phyloP scores from a whole-genome alignment of 2,888 invertebrate genomes.

The Anoplius nigerrimus region DNA sequence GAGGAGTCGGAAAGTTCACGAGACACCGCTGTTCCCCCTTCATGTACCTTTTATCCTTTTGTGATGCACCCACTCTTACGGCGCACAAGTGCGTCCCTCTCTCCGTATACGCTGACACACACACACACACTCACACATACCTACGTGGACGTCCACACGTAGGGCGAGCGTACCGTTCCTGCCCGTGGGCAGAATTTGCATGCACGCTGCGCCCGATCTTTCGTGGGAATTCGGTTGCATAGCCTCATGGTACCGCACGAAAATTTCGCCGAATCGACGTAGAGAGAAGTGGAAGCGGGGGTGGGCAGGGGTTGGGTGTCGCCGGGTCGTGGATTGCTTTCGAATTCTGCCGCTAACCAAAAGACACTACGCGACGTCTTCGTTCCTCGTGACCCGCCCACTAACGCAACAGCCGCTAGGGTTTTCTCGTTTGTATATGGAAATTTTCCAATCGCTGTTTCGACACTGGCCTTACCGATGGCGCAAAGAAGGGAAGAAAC shows the following conservation, averaged over 20 bases:
- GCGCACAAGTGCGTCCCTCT: not conserved
- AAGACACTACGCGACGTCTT: slow-evolving; percentile 6
- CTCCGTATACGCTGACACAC: slow-evolving; percentile 8
- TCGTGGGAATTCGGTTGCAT: slow-evolving; percentile 36
- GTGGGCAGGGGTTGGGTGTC: slow-evolving; percentile 11
- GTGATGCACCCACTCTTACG: not conserved
- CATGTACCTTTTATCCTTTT: not conserved
- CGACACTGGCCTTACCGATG: slow-evolving; percentile 3
- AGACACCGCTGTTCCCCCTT: slow-evolving; percentile 22
- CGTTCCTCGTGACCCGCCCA: slow-evolving; percentile 14
- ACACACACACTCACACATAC: slow-evolving; percentile 14
- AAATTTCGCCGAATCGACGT: too few relatives aligned
- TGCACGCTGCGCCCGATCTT: slow-evolving; percentile 36
- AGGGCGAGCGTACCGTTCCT: not conserved
- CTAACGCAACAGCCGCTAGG: not conserved
- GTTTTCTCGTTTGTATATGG: not conserved
- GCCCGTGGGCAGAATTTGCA: slow-evolving; percentile 46
- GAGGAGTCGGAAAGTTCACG: slow-evolving; percentile 31
- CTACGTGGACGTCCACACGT: too few relatives aligned
- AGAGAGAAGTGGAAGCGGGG: not conserved
- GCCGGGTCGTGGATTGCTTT: slow-evolving; percentile 20
- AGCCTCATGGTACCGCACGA: not conserved
- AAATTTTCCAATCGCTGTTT: slow-evolving; percentile 11
- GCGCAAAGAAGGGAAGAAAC: not conserved
- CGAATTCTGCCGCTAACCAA: slow-evolving; percentile 19